Conservation (phyloP, 2,888 invertebrate species). For the Lepidocyrtinus sp. region DNA sequence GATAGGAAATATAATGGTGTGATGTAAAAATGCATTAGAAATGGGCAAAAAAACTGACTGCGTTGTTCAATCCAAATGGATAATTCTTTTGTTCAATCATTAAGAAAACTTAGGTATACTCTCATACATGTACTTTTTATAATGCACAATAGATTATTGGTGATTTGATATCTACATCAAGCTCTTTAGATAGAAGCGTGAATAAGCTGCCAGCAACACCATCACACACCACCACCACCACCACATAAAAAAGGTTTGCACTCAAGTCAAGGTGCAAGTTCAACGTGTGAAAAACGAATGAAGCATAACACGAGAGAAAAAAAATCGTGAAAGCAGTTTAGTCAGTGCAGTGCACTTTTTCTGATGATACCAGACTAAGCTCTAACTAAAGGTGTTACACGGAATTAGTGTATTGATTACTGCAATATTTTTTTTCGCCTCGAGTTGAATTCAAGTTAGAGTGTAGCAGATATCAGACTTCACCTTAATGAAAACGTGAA, state of each 20-base stretch:
- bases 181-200: conserved; percentile 29
- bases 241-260: conserved; percentile 16
- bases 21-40: too few relatives aligned
- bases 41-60: too few relatives aligned
- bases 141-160: neutral
- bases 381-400: conserved; percentile 36
- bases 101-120: too few relatives aligned
- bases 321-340: conserved; percentile 13
- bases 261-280: conserved; percentile 11
- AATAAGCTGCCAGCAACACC: conserved; percentile 39
- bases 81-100: neutral
- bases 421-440: neutral
- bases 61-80: too few relatives aligned
- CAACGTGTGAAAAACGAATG: conserved; percentile 15
- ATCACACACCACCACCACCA: conserved; percentile 18
- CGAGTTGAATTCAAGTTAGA: neutral
- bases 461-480: conserved; percentile 15
- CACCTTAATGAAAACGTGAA: conserved; percentile 10
- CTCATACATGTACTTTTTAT: too few relatives aligned
- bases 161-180: conserved; percentile 15
- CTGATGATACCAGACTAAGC: neutral
- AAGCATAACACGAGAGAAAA: neutral
- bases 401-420: conserved; percentile 45
- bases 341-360: conserved; percentile 15
- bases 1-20: too few relatives aligned